These are phyloP conservation scores for Acanthurus leucopareius DNA, from an alignment of 2,797 vertebrate species.

Conservation along the genomic window DNA sequence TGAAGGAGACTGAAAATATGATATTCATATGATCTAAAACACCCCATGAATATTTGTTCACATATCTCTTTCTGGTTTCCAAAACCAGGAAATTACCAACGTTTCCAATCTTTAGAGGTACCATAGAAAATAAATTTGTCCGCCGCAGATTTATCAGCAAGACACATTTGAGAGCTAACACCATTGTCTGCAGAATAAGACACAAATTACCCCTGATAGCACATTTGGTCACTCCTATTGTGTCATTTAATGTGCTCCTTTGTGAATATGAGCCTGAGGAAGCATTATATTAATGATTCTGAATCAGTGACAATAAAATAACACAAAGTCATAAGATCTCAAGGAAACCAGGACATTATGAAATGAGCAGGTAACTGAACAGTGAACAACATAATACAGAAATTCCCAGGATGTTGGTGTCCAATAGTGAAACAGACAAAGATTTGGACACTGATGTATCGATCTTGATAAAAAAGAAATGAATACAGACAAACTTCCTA, in stretches of 20 bases:
- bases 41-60: conserved; percentile 2
- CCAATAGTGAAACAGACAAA: neutral
- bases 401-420: neutral
- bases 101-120: neutral
- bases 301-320: neutral
- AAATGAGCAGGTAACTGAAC: conserved; percentile 34
- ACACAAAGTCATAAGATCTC: conserved; percentile 10
- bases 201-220: neutral
- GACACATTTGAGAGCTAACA: conserved; percentile 2
- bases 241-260: conserved; percentile 7
- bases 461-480: conserved; percentile 28
- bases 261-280: conserved; percentile 1
- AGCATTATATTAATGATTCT: neutral
- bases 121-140: conserved; percentile 1
- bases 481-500: conserved; percentile 13
- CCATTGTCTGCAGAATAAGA: neutral
- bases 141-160: neutral
- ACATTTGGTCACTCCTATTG: conserved; percentile 4
- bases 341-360: conserved; percentile 22
- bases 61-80: neutral
- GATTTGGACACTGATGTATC: neutral
- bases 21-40: neutral
- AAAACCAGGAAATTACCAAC: neutral
- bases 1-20: conserved; percentile 1
- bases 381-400: conserved; percentile 6